Percentiles rank a stretch among this genome's conserved stretches.
Evolutionary conservation across 2,888 invertebrate genomes (phyloP).

Genomic region (Scelioninae gen. 1): DNA sequence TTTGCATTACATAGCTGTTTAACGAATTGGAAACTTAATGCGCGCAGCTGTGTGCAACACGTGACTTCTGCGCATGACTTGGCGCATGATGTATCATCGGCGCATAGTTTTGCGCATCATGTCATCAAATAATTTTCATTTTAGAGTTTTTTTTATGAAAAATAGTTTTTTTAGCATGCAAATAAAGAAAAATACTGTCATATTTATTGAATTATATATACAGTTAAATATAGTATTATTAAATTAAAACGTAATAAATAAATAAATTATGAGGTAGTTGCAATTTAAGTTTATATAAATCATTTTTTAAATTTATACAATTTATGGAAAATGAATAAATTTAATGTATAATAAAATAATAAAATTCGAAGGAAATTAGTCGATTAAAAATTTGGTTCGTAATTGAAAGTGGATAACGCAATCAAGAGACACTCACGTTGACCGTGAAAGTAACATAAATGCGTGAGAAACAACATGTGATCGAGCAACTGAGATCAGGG

Average conservation of each 20-base stretch:
- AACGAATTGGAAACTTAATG: not conserved
- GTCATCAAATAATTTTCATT: not conserved
- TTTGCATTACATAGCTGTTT: not conserved
- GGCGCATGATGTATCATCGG: not conserved
- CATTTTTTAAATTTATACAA: not conserved
- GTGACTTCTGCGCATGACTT: not conserved
- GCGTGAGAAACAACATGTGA: constrained; percentile 73
- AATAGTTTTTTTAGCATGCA: too few relatives aligned
- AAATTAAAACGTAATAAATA: too few relatives aligned
- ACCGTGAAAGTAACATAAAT: constrained; percentile 67
- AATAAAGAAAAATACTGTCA: too few relatives aligned
- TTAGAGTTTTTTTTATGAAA: too few relatives aligned
- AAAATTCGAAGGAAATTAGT: not conserved
- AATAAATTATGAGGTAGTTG: too few relatives aligned
- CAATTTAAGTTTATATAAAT: too few relatives aligned
- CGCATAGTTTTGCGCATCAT: not conserved
- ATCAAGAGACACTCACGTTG: constrained; percentile 50
- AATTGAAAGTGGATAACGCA: constrained; percentile 16
- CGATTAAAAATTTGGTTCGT: not conserved
- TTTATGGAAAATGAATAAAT: not conserved
- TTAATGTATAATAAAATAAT: not conserved
- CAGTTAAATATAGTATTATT: too few relatives aligned
- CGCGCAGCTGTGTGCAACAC: not conserved
- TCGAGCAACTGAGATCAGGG: constrained; percentile 46
- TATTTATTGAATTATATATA: too few relatives aligned